Conservation (phyloP, 2,888 invertebrate species). For the Drosophila neotestacea region DNA sequence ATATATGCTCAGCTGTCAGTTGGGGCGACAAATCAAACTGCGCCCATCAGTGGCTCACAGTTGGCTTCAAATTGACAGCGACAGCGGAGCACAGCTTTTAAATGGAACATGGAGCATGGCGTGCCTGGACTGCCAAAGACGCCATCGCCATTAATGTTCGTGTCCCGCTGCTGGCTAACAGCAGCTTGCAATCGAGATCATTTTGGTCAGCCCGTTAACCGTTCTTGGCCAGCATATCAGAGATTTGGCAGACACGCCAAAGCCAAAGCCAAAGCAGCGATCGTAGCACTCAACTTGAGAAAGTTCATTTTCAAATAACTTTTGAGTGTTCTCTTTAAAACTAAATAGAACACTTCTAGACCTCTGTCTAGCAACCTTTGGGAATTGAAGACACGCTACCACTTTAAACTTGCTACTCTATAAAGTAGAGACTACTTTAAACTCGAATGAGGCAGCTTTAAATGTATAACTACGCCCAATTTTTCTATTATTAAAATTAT, state of each 20-base stretch:
- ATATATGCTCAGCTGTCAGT: conserved; percentile 68
- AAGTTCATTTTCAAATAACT: conserved; percentile 15
- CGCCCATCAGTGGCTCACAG: conserved; percentile 50
- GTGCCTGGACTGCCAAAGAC: conserved; percentile 65
- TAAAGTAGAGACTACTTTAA: too few relatives aligned
- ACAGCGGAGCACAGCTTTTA: conserved; percentile 48
- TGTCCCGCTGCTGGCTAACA: conserved; percentile 61
- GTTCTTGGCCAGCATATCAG: conserved; percentile 69
- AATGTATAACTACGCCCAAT: too few relatives aligned
- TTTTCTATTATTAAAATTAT: too few relatives aligned
- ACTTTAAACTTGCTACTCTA: background rate
- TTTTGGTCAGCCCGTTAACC: conserved; percentile 62
- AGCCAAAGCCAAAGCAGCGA: background rate
- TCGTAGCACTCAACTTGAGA: conserved; percentile 19
- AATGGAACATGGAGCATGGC: conserved; percentile 69
- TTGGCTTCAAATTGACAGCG: conserved; percentile 64
- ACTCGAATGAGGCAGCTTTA: too few relatives aligned
- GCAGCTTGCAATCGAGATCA: conserved; percentile 62
- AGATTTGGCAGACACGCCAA: conserved; percentile 71
- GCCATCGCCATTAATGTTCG: conserved; percentile 52
- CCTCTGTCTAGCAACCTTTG: background rate
- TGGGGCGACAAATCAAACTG: conserved; percentile 76
- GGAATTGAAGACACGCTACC: background rate
- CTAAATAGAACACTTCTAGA: conserved; percentile 2
- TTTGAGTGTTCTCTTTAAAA: conserved; percentile 3